Percentiles rank a stretch among this genome's conserved stretches.
phyloP scores from a whole-genome alignment of 2,797 vertebrate genomes.

The Rhynchotus rufescens region DNA sequence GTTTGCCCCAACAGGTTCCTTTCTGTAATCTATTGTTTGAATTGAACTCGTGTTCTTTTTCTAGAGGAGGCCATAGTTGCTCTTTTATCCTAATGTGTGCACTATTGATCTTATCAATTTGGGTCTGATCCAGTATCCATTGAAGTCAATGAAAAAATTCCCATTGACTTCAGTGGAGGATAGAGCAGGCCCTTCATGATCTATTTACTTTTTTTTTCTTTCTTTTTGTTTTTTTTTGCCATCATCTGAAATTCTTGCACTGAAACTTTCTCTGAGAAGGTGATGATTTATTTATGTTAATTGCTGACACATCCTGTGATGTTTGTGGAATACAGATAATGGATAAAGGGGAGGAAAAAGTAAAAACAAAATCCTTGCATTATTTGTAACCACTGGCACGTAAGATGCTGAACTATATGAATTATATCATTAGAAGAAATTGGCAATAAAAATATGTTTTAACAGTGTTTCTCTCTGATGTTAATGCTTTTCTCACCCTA shows the following conservation, averaged over 20 bases:
- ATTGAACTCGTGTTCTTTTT: slow-evolving; percentile 38
- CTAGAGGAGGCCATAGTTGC: slow-evolving; percentile 25
- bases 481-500: slow-evolving; percentile 12
- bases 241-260: slow-evolving; percentile 46
- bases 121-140: slow-evolving; percentile 50
- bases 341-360: not conserved
- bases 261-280: slow-evolving; percentile 56
- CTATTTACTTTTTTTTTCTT: slow-evolving; percentile 42
- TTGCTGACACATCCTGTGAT: slow-evolving; percentile 51
- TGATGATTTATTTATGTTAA: slow-evolving; percentile 67
- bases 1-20: slow-evolving; percentile 7
- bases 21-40: slow-evolving; percentile 46
- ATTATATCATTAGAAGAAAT: slow-evolving; percentile 24
- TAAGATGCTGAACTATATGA: slow-evolving; percentile 20
- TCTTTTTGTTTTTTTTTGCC: slow-evolving; percentile 57
- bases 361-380: not conserved
- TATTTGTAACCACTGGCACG: not conserved
- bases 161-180: slow-evolving; percentile 40
- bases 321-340: slow-evolving; percentile 48
- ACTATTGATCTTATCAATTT: slow-evolving; percentile 61
- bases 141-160: slow-evolving; percentile 66
- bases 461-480: not conserved
- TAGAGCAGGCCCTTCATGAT: slow-evolving; percentile 20
- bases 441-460: slow-evolving; percentile 44
- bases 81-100: slow-evolving; percentile 37